phyloP scores from a whole-genome alignment of 2,113 vertebrate genomes.

The Myiozetetes cayanensis region DNA sequence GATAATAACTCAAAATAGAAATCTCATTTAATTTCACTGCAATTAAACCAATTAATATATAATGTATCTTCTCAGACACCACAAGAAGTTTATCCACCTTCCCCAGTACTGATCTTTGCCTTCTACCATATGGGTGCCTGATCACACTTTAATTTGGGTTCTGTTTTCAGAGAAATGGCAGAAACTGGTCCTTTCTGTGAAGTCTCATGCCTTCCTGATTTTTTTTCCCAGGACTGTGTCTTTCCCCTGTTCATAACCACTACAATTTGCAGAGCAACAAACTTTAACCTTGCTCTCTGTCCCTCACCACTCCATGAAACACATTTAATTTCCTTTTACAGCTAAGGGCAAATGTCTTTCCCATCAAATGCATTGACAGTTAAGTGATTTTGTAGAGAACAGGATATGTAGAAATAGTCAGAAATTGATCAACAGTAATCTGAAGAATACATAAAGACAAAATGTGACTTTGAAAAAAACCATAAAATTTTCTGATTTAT shows the following conservation, averaged over 20 bases:
- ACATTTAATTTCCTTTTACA: not conserved
- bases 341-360: not conserved
- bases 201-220: not conserved
- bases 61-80: not conserved
- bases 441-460: not conserved
- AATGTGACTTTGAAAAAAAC: not conserved
- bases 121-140: not conserved
- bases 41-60: constrained; percentile 16
- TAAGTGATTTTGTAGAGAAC: not conserved
- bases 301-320: not conserved
- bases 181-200: not conserved
- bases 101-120: not conserved
- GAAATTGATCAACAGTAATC: not conserved
- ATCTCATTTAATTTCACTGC: not conserved
- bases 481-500: not conserved
- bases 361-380: accelerated
- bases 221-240: not conserved
- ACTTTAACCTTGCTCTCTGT: not conserved
- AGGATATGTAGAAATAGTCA: not conserved
- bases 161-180: not conserved
- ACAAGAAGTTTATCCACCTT: not conserved
- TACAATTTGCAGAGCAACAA: not conserved
- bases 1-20: constrained; percentile 4
- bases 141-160: not conserved
- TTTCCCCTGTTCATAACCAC: not conserved